These are phyloP conservation scores for Margaritifera margaritifera DNA, from an alignment of 2,888 invertebrate species.

Conservation along the genomic window DNA sequence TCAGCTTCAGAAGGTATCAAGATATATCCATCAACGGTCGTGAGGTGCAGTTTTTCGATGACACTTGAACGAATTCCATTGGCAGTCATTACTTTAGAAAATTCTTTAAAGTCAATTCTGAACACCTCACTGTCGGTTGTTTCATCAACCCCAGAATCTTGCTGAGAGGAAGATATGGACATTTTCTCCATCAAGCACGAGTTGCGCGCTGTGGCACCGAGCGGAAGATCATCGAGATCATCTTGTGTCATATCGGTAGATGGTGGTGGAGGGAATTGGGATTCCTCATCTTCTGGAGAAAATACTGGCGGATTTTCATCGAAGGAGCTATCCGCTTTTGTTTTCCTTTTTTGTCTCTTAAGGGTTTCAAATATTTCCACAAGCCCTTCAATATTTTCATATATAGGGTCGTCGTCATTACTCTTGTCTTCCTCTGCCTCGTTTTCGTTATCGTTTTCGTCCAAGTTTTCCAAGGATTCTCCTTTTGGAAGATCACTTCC, in stretches of 20 bases:
- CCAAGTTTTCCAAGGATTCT: conserved; percentile 4
- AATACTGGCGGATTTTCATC: neutral
- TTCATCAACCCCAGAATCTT: conserved; percentile 15
- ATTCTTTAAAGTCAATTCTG: conserved; percentile 30
- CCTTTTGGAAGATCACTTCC: neutral
- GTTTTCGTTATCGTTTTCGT: conserved; percentile 8
- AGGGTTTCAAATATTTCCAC: conserved; percentile 22
- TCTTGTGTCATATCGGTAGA: neutral
- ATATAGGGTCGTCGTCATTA: conserved; percentile 24
- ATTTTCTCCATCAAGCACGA: conserved; percentile 8
- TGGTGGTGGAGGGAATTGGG: neutral
- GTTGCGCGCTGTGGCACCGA: neutral
- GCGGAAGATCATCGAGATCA: neutral
- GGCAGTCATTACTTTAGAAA: conserved; percentile 31
- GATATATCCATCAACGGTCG: conserved; percentile 41
- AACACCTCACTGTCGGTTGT: conserved; percentile 3
- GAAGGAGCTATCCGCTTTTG: neutral
- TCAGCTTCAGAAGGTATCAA: conserved; percentile 36
- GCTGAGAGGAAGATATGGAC: conserved; percentile 1
- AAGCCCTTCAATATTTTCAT: conserved; percentile 39
- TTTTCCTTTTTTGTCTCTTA: conserved; percentile 1
- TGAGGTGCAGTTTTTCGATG: conserved; percentile 28
- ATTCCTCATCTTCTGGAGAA: neutral
- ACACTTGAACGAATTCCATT: conserved; percentile 43
- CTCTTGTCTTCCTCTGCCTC: conserved; percentile 12